These are phyloP conservation scores for Geococcyx californianus DNA, from an alignment of 2,113 vertebrate genomes.

Conservation along the genomic window DNA sequence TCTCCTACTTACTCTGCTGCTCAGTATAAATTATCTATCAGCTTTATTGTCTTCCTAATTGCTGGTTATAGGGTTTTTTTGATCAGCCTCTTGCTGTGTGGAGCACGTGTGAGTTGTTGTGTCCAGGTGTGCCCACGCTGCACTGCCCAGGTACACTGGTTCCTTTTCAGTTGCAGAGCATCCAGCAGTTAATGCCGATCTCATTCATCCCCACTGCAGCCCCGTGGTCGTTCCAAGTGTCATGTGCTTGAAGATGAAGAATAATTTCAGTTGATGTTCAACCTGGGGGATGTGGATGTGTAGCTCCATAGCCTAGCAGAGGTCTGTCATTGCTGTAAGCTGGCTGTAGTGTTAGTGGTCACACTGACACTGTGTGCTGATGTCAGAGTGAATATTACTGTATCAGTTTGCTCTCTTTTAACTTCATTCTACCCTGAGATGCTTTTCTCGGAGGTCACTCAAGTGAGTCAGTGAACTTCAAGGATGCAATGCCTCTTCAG, in stretches of 20 bases:
- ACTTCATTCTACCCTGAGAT: neutral
- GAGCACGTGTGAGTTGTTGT: neutral
- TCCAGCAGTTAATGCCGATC: neutral
- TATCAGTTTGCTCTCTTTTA: neutral
- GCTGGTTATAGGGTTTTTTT: neutral
- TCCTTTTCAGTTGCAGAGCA: neutral
- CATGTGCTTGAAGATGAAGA: neutral
- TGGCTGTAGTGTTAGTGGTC: neutral
- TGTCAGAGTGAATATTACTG: neutral
- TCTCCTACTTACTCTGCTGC: neutral
- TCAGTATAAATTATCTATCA: neutral
- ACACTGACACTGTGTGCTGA: neutral
- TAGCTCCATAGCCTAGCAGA: neutral
- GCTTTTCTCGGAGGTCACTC: neutral
- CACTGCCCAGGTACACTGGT: neutral
- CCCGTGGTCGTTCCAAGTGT: fast-evolving
- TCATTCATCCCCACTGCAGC: neutral
- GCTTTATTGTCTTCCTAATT: neutral
- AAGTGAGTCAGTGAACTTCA: neutral
- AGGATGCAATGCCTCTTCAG: neutral
- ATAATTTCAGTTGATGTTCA: neutral
- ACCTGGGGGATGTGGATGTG: neutral
- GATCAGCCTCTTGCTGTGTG: neutral
- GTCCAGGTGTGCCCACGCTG: neutral
- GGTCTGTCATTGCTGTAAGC: neutral